A percentile compares a stretch with the other conserved stretches of the same genome.
These are phyloP conservation scores for Patella pellucida DNA, from an alignment of 2,888 invertebrate species.

Conservation along the genomic window DNA sequence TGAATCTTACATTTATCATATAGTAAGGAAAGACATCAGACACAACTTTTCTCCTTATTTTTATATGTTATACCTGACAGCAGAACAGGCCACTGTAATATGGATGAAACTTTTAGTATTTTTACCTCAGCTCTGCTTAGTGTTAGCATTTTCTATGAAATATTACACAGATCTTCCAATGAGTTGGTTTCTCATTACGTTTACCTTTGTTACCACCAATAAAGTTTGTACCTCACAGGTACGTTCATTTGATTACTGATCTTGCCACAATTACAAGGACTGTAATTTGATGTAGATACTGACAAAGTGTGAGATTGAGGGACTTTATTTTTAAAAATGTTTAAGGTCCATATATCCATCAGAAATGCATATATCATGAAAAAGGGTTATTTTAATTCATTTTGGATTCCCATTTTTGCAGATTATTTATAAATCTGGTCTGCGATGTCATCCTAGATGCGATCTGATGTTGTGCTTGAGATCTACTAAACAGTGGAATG, in stretches of 20 bases:
- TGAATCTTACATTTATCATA: constrained; percentile 93
- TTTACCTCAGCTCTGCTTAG: constrained; percentile 78
- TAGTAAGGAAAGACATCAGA: constrained; percentile 86
- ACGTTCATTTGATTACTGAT: constrained; percentile 11
- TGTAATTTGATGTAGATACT: no score
- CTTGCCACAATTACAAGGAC: no score
- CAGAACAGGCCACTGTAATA: constrained; percentile 45
- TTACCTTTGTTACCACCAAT: constrained; percentile 92
- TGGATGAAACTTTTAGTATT: constrained; percentile 77
- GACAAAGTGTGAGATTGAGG: no score
- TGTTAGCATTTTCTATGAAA: constrained; percentile 54
- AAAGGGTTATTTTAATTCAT: no score
- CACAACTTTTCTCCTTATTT: constrained; percentile 98
- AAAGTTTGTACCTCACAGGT: constrained; percentile 94
- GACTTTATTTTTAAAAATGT: no score
- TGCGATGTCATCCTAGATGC: no score
- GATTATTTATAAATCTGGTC: no score
- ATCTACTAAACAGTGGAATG: no score
- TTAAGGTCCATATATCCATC: no score
- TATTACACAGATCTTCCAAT: constrained; percentile 80
- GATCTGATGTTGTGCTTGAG: no score
- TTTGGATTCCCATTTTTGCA: no score
- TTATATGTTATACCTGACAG: constrained; percentile 86
- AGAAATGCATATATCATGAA: no score
- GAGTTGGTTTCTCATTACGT: constrained; percentile 86